Percentiles rank a stretch among this genome's conserved stretches.
These are phyloP conservation scores for Patella ulyssiponensis DNA, from an alignment of 2,888 invertebrate species.

Conservation along the genomic window DNA sequence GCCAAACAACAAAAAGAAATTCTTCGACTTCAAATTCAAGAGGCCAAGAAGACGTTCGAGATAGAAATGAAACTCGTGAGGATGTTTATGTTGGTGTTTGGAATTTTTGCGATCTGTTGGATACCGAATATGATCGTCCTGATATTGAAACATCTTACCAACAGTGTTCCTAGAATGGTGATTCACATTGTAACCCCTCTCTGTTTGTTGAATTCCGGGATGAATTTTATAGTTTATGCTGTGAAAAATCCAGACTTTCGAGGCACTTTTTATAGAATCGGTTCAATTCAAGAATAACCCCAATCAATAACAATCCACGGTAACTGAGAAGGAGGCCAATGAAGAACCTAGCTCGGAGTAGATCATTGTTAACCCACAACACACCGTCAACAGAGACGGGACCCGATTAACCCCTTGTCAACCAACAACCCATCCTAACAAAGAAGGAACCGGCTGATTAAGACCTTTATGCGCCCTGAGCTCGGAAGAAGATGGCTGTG, in stretches of 20 bases:
- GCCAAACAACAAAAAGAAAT: not conserved
- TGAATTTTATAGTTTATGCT: constrained; percentile 21
- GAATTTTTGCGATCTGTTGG: constrained; percentile 18
- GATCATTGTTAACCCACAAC: too few species aligned
- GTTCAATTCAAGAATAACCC: too few species aligned
- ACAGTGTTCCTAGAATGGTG: not conserved
- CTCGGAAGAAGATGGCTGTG: too few species aligned
- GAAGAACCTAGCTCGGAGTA: too few species aligned
- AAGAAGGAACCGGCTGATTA: too few species aligned
- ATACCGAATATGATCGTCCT: not conserved
- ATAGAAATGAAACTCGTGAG: not conserved
- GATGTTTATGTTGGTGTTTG: constrained; percentile 21
- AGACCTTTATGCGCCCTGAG: too few species aligned
- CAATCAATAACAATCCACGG: too few species aligned
- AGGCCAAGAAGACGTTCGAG: not conserved
- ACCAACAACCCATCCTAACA: too few species aligned
- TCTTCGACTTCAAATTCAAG: not conserved
- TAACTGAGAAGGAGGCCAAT: too few species aligned
- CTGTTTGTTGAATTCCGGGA: constrained; percentile 8
- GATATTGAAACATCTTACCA: not conserved
- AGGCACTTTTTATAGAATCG: not conserved
- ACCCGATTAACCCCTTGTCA: too few species aligned
- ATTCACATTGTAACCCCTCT: not conserved
- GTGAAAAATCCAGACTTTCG: constrained; percentile 10
- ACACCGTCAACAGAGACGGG: too few species aligned